phyloP scores from a whole-genome alignment of 1,140 invertebrate genomes.

The Drosophila parvula region DNA sequence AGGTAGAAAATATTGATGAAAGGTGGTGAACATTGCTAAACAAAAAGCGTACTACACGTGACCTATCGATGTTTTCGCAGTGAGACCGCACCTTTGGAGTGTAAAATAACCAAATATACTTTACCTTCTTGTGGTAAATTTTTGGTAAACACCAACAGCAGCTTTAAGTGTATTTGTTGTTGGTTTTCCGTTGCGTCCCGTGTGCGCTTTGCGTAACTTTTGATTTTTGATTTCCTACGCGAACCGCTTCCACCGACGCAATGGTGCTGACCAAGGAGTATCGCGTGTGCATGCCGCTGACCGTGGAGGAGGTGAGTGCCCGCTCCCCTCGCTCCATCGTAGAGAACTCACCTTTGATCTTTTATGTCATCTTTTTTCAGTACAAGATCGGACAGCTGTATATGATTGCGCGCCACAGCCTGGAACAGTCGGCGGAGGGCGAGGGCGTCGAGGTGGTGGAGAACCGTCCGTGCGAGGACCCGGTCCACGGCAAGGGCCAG shows the following conservation, averaged over 20 bases:
- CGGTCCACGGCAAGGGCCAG: constrained; percentile 92
- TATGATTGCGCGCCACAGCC: constrained; percentile 97
- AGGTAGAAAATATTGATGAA: not conserved
- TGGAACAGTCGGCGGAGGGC: constrained; percentile 94
- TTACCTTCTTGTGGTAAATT: not conserved
- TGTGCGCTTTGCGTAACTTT: constrained; percentile 55
- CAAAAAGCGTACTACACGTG: too few species aligned
- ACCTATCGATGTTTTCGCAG: not conserved
- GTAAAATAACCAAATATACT: not conserved
- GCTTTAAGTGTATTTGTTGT: constrained; percentile 20
- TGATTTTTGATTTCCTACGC: constrained; percentile 37
- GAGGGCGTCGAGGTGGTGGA: constrained; percentile 97
- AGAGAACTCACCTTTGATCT: not conserved
- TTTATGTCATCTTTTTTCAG: constrained; percentile 85
- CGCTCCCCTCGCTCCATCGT: not conserved
- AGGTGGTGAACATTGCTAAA: not conserved
- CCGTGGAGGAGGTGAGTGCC: constrained; percentile 92
- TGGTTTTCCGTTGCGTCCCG: constrained; percentile 13
- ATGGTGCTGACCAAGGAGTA: constrained; percentile 90
- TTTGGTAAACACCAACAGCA: not conserved
- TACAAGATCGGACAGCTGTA: constrained; percentile 96
- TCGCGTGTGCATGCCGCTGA: constrained; percentile 95
- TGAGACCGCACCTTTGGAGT: not conserved
- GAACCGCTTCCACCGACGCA: constrained; percentile 9
- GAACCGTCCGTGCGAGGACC: constrained; percentile 92